These are phyloP conservation scores for Porites divaricata DNA, from an alignment of 92 coral and sea anemone species.

Conservation along the genomic window DNA sequence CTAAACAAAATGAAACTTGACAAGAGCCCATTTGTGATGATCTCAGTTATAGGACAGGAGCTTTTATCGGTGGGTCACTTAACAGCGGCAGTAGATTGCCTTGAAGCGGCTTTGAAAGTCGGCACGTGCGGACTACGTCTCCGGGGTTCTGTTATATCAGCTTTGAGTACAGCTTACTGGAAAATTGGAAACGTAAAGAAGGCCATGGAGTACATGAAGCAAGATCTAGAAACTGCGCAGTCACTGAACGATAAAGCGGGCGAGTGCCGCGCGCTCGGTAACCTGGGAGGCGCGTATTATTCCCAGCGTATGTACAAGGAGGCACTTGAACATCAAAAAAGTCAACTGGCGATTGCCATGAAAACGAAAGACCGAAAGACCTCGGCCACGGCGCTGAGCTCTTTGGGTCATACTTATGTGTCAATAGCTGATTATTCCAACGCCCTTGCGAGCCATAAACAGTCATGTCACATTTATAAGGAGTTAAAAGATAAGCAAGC, in stretches of 20 bases:
- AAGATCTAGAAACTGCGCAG: constrained; percentile 90
- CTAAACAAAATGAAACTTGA: constrained; percentile 89
- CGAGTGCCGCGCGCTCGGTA: constrained; percentile 95
- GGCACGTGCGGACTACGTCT: constrained; percentile 95
- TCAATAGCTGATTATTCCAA: constrained; percentile 84
- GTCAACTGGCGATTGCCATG: constrained; percentile 88
- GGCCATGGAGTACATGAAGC: constrained; percentile 93
- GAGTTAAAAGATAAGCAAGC: constrained; percentile 82
- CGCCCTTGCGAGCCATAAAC: constrained; percentile 92
- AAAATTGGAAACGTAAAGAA: constrained; percentile 86
- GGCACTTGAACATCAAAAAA: constrained; percentile 87
- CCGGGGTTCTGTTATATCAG: constrained; percentile 98
- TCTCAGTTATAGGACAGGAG: constrained; percentile 98
- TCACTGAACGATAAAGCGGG: constrained; percentile 93
- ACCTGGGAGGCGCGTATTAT: constrained; percentile 94
- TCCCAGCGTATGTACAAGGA: constrained; percentile 86
- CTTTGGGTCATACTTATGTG: constrained; percentile 92
- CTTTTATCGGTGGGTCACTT: constrained; percentile 85
- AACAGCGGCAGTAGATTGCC: constrained; percentile 89
- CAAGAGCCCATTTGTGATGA: constrained; percentile 94
- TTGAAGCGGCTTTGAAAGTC: constrained; percentile 93
- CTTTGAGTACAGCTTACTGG: constrained; percentile 98
- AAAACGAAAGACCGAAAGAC: constrained; percentile 84
- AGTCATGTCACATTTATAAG: constrained; percentile 80
- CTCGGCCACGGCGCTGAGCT: constrained; percentile 88